Evolutionary conservation across 2,888 invertebrate species (phyloP), one percentile per base, ranked within the genome.

Genomic region (Polylopha cassiicola): DNA sequence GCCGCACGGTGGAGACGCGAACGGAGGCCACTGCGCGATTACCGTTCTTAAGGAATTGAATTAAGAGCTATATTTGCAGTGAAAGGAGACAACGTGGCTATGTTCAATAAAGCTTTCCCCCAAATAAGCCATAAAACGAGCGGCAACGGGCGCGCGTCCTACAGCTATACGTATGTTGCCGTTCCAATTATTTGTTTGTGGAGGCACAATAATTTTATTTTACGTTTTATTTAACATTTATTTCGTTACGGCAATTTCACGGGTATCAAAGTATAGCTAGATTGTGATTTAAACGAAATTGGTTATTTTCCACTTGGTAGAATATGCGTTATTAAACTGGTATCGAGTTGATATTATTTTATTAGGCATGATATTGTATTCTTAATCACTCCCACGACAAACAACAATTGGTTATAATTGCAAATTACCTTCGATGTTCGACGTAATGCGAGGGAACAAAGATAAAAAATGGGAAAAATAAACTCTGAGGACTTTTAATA

Each of bases 151-250:
- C 79, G 77, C 76, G 70, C 68, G 70, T 70, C 68, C 64, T 66
- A 63, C 65, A 58, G 65, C 58, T 65, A 66, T 71, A 66, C 65
- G 58, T 65, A 62, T 60, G 62, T 65, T 74, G 80, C 80, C 75
- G 73, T 75, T 76, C 77, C 81, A 82, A 84, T 85, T 82, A 84
- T 85, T 82, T 85, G 84, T 84, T 84, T 82, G 81, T 74, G 82
- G 80, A 82, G 78, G 81, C 80, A 76, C 77, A 79, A 82, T 81
- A 78, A 82, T 84, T 85, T 85, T 85, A 81, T 84, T 85, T 82
- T 81, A 79, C 84, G 82, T 85, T 85, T 85, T 85, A 85, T 84
- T 84, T 80, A 85, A 84, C 84, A 84, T 85, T 85, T 85, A 85
- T 84, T 79, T 76, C 84, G 84, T 82, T 84, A 81, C 82, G 84